Base-by-base conservation (phyloP, 2,113 vertebrate species). In the Canis aureus region DNA sequence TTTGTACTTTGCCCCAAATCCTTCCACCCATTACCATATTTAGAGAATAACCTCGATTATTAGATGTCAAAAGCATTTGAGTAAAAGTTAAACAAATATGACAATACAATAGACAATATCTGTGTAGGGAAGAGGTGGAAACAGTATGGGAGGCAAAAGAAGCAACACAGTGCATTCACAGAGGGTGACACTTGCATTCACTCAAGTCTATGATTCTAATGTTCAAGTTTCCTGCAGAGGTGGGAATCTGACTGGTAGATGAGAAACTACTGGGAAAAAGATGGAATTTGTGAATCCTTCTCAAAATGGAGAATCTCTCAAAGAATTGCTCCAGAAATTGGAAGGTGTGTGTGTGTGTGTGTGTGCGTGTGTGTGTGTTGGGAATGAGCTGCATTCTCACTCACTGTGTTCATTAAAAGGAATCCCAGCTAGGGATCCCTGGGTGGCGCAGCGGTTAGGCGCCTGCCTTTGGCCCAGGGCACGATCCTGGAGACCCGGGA, bases 291-390 rank as follows among this genome's bases (percentile, higher is more conserved):
- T 55, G 55, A 95, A 4, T 69, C 15, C 60, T 79, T 6, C 17
- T 89, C 15, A 20, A 62, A 35, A 3, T n/a, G 12, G 4, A 55
- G 2, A 60, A 57, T 35, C 25, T 38, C 35, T 79, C 43, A 71
- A 25, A 60, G 22, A 1, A 13, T 35, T 83, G 25, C 3, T 64
- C 51, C 57, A 11, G 3, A 67, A 93, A 73, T 29, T 81, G 35
- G 10, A 13, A 27, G 1, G 5, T 0, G 0, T 20, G 3, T n/a
- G 11, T 27, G n/a, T 32, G 25, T 62, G 15, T 60, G 6, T 8
- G 16, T 16, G 11, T 27, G 29, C 25, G 27, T 11, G 49, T 15
- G 9, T 91, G 29, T 51, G 7, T 51, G 9, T 59, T 64, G 57
- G 8, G 20, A 23, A n/a, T 57, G 4, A 8, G 2, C 3, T 49